Conservation (phyloP, 2,797 vertebrate species). For the Falco naumanni region DNA sequence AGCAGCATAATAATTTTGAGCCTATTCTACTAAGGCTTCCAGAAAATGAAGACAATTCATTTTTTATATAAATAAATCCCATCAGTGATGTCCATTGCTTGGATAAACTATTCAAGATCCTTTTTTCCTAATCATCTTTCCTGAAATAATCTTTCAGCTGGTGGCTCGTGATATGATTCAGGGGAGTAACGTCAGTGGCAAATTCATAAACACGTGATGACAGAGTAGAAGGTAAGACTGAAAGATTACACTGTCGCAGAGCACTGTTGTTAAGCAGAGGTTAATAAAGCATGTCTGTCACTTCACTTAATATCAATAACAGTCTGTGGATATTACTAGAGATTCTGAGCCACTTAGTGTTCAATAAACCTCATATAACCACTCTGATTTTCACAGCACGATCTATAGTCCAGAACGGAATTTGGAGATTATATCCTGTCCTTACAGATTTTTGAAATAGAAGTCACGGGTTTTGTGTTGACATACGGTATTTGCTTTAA, state of each 20-base stretch:
- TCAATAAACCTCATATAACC: slow-evolving; percentile 12
- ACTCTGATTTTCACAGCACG: slow-evolving; percentile 6
- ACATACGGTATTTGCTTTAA: background rate
- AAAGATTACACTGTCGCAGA: background rate
- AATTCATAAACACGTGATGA: background rate
- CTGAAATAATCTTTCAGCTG: slow-evolving; percentile 74
- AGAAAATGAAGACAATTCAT: slow-evolving; percentile 51
- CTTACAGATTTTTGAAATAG: background rate
- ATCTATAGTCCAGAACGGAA: background rate
- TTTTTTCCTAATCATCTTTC: slow-evolving; percentile 61
- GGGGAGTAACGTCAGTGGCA: slow-evolving; percentile 29
- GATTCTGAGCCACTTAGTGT: slow-evolving; percentile 35
- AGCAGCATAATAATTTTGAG: background rate
- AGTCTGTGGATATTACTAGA: background rate
- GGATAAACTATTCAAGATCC: slow-evolving; percentile 61
- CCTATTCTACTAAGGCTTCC: slow-evolving; percentile 22
- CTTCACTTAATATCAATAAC: background rate
- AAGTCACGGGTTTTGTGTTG: background rate
- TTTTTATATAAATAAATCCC: slow-evolving; percentile 55
- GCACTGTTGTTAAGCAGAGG: slow-evolving; percentile 2
- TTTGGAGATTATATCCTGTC: slow-evolving; percentile 19
- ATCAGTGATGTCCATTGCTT: slow-evolving; percentile 16
- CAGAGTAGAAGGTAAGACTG: slow-evolving; percentile 34
- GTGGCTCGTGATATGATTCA: slow-evolving; percentile 58
- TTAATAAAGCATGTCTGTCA: background rate